Conservation (phyloP, 2,888 invertebrate species). For the Pharmacophagus antenor region DNA sequence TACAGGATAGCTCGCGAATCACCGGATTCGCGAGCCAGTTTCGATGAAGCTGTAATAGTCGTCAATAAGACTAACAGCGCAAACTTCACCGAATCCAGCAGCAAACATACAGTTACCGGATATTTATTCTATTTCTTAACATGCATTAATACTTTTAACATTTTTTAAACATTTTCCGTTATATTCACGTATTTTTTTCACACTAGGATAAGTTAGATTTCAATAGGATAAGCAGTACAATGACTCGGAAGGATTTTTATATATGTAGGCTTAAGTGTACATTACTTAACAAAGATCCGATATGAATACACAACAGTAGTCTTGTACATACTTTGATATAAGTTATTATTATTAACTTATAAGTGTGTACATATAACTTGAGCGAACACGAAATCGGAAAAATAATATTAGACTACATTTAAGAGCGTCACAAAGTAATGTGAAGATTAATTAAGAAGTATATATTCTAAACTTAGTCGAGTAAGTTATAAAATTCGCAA, state of each 20-base stretch:
- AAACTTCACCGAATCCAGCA: no score
- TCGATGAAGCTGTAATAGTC: no score
- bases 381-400: background rate
- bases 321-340: background rate
- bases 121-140: background rate
- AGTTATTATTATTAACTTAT: background rate
- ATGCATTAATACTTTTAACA: background rate
- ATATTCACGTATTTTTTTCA: background rate
- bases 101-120: background rate
- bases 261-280: background rate
- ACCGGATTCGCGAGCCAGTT: no score
- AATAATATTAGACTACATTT: background rate
- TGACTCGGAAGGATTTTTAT: background rate
- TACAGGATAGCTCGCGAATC: no score
- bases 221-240: background rate
- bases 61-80: no score
- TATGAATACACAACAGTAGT: background rate
- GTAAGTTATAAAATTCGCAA: background rate
- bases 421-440: background rate
- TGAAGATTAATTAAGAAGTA: background rate
- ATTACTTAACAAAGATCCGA: background rate
- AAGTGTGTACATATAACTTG: background rate
- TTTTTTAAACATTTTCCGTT: background rate
- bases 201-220: background rate
- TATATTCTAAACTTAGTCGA: slow-evolving; percentile 1